phyloP scores from a whole-genome alignment of 2,888 invertebrate species.

The Stegophylla sp. region DNA sequence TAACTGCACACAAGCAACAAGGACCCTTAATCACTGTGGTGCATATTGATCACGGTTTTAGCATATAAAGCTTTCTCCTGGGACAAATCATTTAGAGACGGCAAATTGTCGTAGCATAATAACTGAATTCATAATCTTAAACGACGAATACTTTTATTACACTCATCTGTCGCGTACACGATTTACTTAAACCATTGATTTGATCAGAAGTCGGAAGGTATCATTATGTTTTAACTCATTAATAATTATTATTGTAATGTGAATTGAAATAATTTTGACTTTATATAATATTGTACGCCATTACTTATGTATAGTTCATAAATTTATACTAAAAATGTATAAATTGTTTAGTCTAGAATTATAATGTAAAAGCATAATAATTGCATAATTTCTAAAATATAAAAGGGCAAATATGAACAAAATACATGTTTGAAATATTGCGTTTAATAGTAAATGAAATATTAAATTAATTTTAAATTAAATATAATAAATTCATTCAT shows the following conservation, averaged over 20 bases:
- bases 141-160: neutral
- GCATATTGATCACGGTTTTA: slow-evolving; percentile 30
- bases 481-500: too few relatives aligned
- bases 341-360: too few relatives aligned
- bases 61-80: slow-evolving; percentile 18
- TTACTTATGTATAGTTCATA: too few relatives aligned
- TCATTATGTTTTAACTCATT: neutral
- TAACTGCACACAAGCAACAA: neutral
- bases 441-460: too few relatives aligned
- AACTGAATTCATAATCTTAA: neutral
- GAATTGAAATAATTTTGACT: neutral
- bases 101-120: neutral
- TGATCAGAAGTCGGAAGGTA: neutral
- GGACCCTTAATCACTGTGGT: slow-evolving; percentile 17
- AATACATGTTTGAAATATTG: too few relatives aligned
- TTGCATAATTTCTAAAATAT: too few relatives aligned
- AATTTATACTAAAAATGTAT: too few relatives aligned
- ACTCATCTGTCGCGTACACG: neutral
- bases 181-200: neutral
- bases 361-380: too few relatives aligned
- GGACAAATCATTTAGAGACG: neutral
- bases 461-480: too few relatives aligned
- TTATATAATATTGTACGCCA: too few relatives aligned
- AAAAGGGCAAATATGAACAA: too few relatives aligned
- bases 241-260: neutral